Evolutionary conservation across 2,797 vertebrate species (phyloP), one percentile per base, ranked within the genome.

Genomic region (Thalassophryne amazonica): DNA sequence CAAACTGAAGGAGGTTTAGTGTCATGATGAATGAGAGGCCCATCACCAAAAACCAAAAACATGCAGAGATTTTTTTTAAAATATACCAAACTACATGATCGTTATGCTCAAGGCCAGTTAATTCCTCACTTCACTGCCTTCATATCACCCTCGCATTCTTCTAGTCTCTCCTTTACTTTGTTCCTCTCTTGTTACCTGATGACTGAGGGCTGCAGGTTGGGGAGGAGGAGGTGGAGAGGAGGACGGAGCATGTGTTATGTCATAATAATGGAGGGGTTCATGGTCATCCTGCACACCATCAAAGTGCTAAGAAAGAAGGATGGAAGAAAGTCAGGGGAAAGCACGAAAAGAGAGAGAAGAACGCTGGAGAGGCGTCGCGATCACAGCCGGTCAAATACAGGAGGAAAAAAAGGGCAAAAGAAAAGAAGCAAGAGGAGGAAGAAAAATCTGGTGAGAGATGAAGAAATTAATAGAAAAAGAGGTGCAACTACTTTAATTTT

Each of bases 281-380:
- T 85, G 84, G 82, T 87, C 84, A 84, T 88, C 86, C 76, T 78
- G 84, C 74, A 87, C 83, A 77, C 89, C 88, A 89, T 91, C 88
- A 90, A 90, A 89, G 88, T 84, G 88, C 87, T 73, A 72, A 84
- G 77, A 80, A 69, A 81, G 57, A 68, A 55, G 41, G 46, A 60
- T 59, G 47, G 18, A 22, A 48, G 64, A 60, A 57, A 36, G 52
- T 49, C 21, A 36, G 42, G 61, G 52, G 55, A 72, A 64, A 59
- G 61, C 42, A 57, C 27, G 35, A 59, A 31, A 35, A 74, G 35
- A 34, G 19, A 29, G 42, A 32, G 38, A 38, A 1, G 12, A 13
- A 22, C 46, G 42, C 38, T 14, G 45, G 45, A 16, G n/a, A 50
- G 19, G 7, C 13, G 25, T 34, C 35, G 23, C 42, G 18, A 49